Conservation (phyloP, 2,888 invertebrate genomes). For the Maniola hyperantus region DNA sequence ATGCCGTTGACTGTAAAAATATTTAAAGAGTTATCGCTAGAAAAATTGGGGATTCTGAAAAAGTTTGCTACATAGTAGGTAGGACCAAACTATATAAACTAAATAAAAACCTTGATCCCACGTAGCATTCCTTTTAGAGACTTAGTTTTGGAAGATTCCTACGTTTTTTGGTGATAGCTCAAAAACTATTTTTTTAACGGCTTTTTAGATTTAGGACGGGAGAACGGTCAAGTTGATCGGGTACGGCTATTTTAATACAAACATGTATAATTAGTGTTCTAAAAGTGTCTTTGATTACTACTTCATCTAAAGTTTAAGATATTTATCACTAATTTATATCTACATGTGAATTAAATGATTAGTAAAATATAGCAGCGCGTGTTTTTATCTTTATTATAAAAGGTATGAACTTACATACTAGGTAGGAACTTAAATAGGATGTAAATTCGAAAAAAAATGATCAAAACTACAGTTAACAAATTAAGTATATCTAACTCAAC, state of each 20-base stretch:
- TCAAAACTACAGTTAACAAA: background rate
- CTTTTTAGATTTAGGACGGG: no score
- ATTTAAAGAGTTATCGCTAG: no score
- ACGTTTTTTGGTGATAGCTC: no score
- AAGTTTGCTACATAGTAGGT: no score
- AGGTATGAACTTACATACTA: slow-evolving; percentile 16
- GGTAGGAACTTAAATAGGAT: slow-evolving; percentile 14
- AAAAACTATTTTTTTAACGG: no score
- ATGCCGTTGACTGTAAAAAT: no score
- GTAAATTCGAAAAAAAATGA: slow-evolving; percentile 13
- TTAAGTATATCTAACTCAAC: background rate
- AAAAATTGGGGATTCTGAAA: no score
- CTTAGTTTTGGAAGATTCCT: no score
- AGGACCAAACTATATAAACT: no score
- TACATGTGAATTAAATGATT: slow-evolving; percentile 31
- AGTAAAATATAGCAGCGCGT: slow-evolving; percentile 28
- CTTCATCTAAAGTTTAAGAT: slow-evolving; percentile 18
- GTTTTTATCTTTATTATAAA: slow-evolving; percentile 29
- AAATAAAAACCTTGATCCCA: no score
- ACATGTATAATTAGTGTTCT: slow-evolving; percentile 24
- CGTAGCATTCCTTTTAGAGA: no score
- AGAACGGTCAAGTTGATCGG: no score
- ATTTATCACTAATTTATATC: slow-evolving; percentile 28
- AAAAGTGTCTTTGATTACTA: slow-evolving; percentile 22
- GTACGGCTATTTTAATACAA: background rate